These are phyloP conservation scores for Netelia melanura DNA, from an alignment of 2,888 invertebrate species.

Conservation along the genomic window DNA sequence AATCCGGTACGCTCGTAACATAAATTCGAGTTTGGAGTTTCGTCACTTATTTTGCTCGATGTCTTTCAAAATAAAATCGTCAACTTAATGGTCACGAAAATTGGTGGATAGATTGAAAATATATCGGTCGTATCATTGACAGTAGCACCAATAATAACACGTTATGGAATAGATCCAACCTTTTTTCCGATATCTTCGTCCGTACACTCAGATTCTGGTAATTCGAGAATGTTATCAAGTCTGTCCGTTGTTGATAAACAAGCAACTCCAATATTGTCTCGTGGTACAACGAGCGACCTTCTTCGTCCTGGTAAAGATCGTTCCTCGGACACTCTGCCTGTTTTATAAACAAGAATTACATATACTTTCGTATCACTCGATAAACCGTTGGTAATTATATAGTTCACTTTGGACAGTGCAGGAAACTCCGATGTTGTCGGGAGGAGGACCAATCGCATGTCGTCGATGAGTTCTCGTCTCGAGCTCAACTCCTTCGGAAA, in stretches of 20 bases:
- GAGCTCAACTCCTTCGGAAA: slow-evolving; percentile 8
- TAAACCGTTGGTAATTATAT: background rate
- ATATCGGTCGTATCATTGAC: background rate
- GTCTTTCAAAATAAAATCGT: slow-evolving; percentile 23
- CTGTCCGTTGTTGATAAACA: slow-evolving; percentile 57
- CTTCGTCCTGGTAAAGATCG: slow-evolving; percentile 52
- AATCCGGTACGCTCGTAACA: slow-evolving; percentile 49
- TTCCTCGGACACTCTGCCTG: slow-evolving; percentile 34
- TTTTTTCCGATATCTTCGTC: slow-evolving; percentile 39
- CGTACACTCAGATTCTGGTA: slow-evolving; percentile 56
- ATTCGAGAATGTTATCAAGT: slow-evolving; percentile 60
- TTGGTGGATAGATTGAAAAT: background rate
- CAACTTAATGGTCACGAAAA: background rate
- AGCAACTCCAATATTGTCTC: slow-evolving; percentile 68
- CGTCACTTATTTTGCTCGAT: slow-evolving; percentile 46
- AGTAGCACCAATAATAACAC: background rate
- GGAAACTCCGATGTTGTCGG: slow-evolving; percentile 59
- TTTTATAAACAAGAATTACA: background rate
- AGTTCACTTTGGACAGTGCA: slow-evolving; percentile 59
- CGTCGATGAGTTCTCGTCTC: slow-evolving; percentile 50
- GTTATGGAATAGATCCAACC: slow-evolving; percentile 22
- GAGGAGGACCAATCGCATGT: slow-evolving; percentile 47
- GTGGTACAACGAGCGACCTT: slow-evolving; percentile 57
- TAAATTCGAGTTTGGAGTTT: background rate
- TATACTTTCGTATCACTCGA: background rate